Evolutionary conservation across 2,113 vertebrate species (phyloP).

Genomic region (Megaceryle maxima): DNA sequence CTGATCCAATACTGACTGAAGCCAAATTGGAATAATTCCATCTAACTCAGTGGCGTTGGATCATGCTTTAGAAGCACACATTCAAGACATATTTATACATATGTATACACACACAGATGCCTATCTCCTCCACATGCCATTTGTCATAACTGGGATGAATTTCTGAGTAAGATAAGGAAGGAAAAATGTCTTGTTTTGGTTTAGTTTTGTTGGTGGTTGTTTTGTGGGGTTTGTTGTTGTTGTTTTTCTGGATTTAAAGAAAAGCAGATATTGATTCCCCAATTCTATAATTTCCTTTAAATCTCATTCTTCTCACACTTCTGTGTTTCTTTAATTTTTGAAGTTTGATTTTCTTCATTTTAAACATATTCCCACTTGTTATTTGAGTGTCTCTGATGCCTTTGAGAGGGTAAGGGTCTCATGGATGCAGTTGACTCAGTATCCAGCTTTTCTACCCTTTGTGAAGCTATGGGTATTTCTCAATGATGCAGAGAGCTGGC

Average conservation of each 20-base stretch:
- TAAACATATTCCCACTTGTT: neutral
- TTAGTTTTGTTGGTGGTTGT: neutral
- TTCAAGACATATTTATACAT: neutral
- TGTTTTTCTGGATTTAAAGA: neutral
- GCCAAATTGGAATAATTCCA: neutral
- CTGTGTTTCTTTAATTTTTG: neutral
- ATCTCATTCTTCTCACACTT: neutral
- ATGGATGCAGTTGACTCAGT: fast-evolving
- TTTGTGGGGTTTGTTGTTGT: neutral
- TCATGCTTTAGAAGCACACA: neutral
- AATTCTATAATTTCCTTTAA: neutral
- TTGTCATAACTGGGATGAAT: neutral
- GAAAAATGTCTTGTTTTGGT: neutral
- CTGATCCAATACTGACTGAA: neutral
- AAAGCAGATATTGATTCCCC: neutral
- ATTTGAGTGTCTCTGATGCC: neutral
- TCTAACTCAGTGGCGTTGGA: neutral
- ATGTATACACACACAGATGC: neutral
- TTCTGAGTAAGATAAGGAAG: neutral
- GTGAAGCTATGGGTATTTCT: neutral
- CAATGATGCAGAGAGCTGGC: neutral
- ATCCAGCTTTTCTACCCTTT: neutral
- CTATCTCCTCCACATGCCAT: neutral
- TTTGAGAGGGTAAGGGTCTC: neutral
- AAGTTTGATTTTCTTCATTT: neutral